Evolutionary conservation across 2,113 vertebrate genomes (phyloP), one percentile per base, ranked within the genome.

Genomic region (Zapus hudsonius): DNA sequence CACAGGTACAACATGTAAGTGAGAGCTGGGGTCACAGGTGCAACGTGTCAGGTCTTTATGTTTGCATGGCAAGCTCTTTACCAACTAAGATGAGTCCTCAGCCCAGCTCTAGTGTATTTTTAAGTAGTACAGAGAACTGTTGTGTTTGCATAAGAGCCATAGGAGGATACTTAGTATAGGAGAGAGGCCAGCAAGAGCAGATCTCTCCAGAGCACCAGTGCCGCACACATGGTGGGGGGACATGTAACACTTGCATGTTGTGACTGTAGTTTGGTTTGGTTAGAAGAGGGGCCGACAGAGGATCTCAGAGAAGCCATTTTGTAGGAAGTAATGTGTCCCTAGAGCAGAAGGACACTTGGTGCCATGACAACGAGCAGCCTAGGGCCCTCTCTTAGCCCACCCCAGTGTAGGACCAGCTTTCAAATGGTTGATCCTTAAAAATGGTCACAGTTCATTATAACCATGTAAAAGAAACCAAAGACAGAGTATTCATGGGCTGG

Each of bases 401-500:
- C 4, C 19, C 13, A 13, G 0, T 36, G 40, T 16, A 70, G 55
- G 16, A 31, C 42, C 25, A 22, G 76, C 52, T 59, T 88, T 9
- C 36, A 88, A 47, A 15, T 25, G 63, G 47, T 57, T 85, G 67
- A 19, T 82, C 59, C 11, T 36, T 33, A 40, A 55, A 84, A 84
- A 80, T 59, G 27, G 4, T 17, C 4, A 66, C 38, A 64, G 0
- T 61, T 80, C 16, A 75, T 84, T 9, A 84, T 25, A 89, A 12
- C 55, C 20, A 38, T 33, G 61, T 85, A 31, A 91, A 81, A 81
- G 42, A 80, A 89, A 70, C 75, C n/a, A 80, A 88, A 64, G 80
- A 52, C 59, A 47, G 7, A 38, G 19, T 72, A 31, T 85, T 89
- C 36, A 42, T 81, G 27, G 61, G 31, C 42, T 52, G 22, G 47